Evolutionary conservation across 1,140 invertebrate genomes (phyloP).

Genomic region (Drepana arcuata): DNA sequence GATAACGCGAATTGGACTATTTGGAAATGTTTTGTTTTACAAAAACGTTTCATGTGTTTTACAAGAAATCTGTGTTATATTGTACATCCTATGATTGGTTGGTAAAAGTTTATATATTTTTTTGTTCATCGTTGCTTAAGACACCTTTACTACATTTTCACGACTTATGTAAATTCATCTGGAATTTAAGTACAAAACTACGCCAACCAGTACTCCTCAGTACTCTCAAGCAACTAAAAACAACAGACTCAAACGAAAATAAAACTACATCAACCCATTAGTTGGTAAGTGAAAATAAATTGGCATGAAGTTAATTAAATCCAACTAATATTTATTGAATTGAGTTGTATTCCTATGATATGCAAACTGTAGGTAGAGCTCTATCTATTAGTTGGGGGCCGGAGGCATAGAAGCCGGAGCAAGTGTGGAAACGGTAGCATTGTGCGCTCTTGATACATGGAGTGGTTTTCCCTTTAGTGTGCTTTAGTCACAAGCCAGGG

Average conservation of each 20-base stretch:
- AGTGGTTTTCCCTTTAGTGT: slow-evolving; percentile 42
- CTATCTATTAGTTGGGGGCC: slow-evolving; percentile 16
- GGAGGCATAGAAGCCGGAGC: slow-evolving; percentile 8
- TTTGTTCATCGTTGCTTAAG: too few relatives aligned
- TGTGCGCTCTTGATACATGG: slow-evolving; percentile 17
- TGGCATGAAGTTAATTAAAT: slow-evolving; percentile 6
- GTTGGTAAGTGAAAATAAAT: too few relatives aligned
- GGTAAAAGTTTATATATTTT: too few relatives aligned
- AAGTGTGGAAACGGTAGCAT: slow-evolving; percentile 29
- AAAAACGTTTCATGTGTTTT: slow-evolving; percentile 44
- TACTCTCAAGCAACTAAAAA: too few relatives aligned
- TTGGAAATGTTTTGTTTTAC: slow-evolving; percentile 48
- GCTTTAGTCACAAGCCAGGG: slow-evolving; percentile 36
- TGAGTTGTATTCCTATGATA: slow-evolving; percentile 14
- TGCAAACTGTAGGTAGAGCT: slow-evolving; percentile 36
- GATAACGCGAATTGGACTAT: slow-evolving; percentile 58
- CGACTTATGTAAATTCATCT: not conserved
- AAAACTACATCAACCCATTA: too few relatives aligned
- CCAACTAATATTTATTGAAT: slow-evolving; percentile 14
- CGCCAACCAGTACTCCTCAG: too few relatives aligned
- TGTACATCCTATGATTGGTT: too few relatives aligned
- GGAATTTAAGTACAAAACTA: not conserved
- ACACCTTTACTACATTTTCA: too few relatives aligned
- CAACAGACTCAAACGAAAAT: too few relatives aligned
- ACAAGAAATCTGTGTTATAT: too few relatives aligned